phyloP scores from a whole-genome alignment of 1,140 invertebrate species.

The Apocrypta bakeri region DNA sequence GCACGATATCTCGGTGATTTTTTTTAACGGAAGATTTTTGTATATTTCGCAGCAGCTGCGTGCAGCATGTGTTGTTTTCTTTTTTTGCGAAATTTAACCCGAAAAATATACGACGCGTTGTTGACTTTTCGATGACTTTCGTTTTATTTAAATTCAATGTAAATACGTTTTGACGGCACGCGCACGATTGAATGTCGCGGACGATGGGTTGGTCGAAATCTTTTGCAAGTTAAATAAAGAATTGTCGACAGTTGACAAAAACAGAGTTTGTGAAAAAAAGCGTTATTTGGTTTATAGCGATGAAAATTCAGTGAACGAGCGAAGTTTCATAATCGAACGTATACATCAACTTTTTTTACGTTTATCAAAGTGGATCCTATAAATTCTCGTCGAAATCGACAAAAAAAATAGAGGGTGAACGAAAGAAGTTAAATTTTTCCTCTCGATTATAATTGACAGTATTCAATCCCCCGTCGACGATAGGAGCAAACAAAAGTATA shows the following conservation, averaged over 20 bases:
- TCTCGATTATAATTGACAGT: no score
- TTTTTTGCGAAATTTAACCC: not conserved
- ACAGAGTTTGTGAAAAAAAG: no score
- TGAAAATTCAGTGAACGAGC: no score
- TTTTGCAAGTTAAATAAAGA: slow-evolving; percentile 17
- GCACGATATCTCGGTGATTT: not conserved
- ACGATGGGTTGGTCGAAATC: not conserved
- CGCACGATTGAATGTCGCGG: not conserved
- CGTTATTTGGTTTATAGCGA: no score
- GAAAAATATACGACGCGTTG: slow-evolving; percentile 1
- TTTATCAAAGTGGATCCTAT: no score
- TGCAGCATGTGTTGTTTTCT: not conserved
- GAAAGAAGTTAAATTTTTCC: no score
- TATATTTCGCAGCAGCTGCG: not conserved
- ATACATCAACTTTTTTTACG: no score
- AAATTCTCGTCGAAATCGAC: no score
- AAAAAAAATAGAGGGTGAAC: no score
- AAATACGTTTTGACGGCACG: slow-evolving; percentile 16
- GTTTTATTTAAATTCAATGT: slow-evolving; percentile 24
- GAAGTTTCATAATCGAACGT: no score
- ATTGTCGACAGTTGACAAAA: not conserved
- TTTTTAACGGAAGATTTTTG: not conserved
- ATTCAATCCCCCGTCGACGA: no score
- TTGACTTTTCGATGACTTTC: slow-evolving; percentile 14
- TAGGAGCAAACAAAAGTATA: no score